A percentile compares a stretch with the other conserved stretches of the same genome.
phyloP scores from a whole-genome alignment of 2,888 invertebrate species.

The Amaurobius ferox region DNA sequence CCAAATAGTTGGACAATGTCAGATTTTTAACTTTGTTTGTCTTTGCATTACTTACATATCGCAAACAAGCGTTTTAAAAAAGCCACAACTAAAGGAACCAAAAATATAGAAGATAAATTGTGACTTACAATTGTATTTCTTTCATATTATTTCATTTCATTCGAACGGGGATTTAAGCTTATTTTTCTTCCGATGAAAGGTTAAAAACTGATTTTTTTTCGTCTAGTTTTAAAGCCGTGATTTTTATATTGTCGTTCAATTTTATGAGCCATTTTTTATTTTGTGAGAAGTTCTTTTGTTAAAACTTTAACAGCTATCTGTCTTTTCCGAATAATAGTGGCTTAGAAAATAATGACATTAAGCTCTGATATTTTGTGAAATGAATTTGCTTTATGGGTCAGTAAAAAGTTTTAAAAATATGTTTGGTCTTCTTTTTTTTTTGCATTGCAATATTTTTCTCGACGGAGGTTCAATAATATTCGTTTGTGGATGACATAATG shows the following conservation, averaged over 20 bases:
- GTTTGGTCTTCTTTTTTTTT: no score
- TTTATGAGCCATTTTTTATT: slow-evolving; percentile 23
- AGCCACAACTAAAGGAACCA: no score
- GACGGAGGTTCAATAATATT: no score
- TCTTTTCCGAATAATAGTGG: slow-evolving; percentile 40
- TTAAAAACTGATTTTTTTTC: slow-evolving; percentile 34
- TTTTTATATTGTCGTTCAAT: slow-evolving; percentile 48
- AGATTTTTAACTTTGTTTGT: no score
- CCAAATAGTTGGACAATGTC: no score
- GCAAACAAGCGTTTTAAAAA: no score
- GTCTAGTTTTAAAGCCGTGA: slow-evolving; percentile 38
- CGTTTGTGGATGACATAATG: no score
- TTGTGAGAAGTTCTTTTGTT: slow-evolving; percentile 28
- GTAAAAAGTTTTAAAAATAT: not conserved
- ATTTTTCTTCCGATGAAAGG: slow-evolving; percentile 36
- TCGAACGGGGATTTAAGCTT: slow-evolving; percentile 39
- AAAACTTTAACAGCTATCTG: slow-evolving; percentile 48
- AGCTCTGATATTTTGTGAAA: slow-evolving; percentile 35
- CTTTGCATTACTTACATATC: no score
- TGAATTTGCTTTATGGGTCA: slow-evolving; percentile 25
- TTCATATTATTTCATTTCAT: slow-evolving; percentile 47
- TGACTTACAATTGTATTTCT: not conserved
- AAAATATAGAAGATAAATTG: no score
- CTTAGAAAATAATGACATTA: slow-evolving; percentile 40
- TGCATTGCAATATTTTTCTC: no score